Base-by-base conservation (phyloP, 2,888 invertebrate genomes). In the Spodoptera littoralis region DNA sequence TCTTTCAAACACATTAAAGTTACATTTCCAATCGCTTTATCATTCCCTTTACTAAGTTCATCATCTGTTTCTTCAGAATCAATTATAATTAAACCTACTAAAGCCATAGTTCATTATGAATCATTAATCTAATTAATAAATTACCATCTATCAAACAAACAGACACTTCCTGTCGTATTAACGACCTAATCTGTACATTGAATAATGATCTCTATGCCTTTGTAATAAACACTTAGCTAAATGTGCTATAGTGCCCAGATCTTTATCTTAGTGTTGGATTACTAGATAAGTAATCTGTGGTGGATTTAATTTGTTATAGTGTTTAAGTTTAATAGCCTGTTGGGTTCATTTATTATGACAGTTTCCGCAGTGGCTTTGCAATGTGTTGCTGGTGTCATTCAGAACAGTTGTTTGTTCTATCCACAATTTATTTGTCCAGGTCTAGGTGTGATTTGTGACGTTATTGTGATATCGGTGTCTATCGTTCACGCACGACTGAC, bases 231-330 rank as follows among this genome's bases (percentile, higher is more conserved):
- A 50, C 60, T 60, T 71, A 69, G 46, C 48, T 51, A 71, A 74
- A 77, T 77, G 36, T 36, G 36, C 36, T 77, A 47, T 36, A 65
- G 60, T 51, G 22, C 41, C 60, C 77, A 77, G 77, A 76, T 75
- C 47, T n/a, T 41, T 54, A 42, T 60, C 45, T 44, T 12, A 49
- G 70, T 44, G 70, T 70, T 60, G 50, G 51, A 62, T 70, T 56
- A 73, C 73, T 50, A 61, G 47, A 70, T 65, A 47, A 27, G 45
- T 45, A 70, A 77, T 76, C 70, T 60, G 61, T 50, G 55, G 43
- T 54, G 54, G 60, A 78, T 73, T 76, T 49, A 60, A 65, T 65
- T 68, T 44, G 57, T 36, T 51, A 51, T 58, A 58, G 42, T 62
- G 51, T 54, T 71, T 60, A 36, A 57, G 46, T 22, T n/a, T 50